Evolutionary conservation across 1,140 invertebrate species (phyloP), one percentile per base, ranked within the genome.

Genomic region (Glomeris maerens): DNA sequence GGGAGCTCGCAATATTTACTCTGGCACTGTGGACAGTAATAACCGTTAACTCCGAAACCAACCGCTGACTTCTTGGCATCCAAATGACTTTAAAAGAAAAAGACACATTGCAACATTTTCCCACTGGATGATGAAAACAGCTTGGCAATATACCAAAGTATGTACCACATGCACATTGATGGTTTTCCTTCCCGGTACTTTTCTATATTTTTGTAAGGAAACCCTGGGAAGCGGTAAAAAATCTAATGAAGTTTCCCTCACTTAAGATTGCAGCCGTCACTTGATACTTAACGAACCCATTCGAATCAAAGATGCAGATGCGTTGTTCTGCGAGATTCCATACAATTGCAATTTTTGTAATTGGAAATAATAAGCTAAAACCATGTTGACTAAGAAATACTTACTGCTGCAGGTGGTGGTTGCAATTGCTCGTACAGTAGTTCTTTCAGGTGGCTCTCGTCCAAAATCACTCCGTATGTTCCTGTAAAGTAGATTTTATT

Each of bases 1-100:
- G 95, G 95, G 54, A 98, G 74, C 66, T 97, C 91, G 70, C 94
- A 98, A 68, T 97, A 96, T 72, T 96, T 95, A 66, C 87, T 89
- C 52, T 81, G 78, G 70, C 95, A 98, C 63, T 96, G 91, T 22
- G 91, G 92, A 67, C 93, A 98, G 60, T 92, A 81, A 64, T 94
- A 96, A 2, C 92, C 93, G 14, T 75, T 78, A 28, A 77, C 59
- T 68, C 66, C 64, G 56, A 72, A 70, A 1, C 67, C 64, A 26
- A 79, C 50, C 78, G 66, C 53, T 5, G 51, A 28, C 22, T 60
- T 75, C 29, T 72, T 66, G 58, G 78, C 83, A 55, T 90, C 86
- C 28, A 88, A 72, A 64, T 93, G 88, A 63, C 87, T 86, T 59
- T 53, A 68, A 70, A 45, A 26, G 31, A 45, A 45, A 28, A 14